A percentile compares a stretch with the other conserved stretches of the same genome.
phyloP scores from a whole-genome alignment of 2,888 invertebrate species.

The Chrysolina oricalcia region DNA sequence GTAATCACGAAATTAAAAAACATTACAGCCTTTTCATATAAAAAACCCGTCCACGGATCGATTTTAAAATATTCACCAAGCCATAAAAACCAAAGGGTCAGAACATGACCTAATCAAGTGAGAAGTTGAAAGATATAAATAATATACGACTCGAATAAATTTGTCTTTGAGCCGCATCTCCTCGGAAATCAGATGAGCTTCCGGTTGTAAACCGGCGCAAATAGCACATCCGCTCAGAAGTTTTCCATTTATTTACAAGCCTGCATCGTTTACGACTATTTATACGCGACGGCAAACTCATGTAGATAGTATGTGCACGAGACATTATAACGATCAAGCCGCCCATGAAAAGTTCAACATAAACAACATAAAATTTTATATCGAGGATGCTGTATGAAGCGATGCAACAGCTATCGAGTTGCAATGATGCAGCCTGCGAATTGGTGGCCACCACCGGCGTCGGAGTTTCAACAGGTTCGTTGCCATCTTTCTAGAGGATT shows the following conservation, averaged over 20 bases:
- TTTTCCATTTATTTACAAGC: conserved; percentile 31
- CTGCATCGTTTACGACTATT: conserved; percentile 29
- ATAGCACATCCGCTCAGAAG: conserved; percentile 23
- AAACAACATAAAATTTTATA: conserved; percentile 21
- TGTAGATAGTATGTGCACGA: conserved; percentile 20
- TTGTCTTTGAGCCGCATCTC: conserved; percentile 6
- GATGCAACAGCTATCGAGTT: conserved; percentile 1
- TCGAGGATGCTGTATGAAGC: conserved; percentile 2
- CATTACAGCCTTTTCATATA: neutral
- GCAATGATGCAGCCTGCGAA: neutral
- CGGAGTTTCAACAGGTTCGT: conserved; percentile 18
- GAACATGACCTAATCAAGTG: conserved; percentile 22
- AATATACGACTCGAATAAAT: conserved; percentile 17
- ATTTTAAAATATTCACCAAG: conserved; percentile 3
- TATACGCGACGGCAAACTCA: conserved; percentile 25
- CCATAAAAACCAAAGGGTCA: conserved; percentile 2
- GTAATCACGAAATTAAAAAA: neutral
- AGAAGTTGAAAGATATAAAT: conserved; percentile 7
- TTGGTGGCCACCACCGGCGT: neutral
- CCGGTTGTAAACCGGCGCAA: conserved; percentile 29
- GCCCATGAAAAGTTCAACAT: conserved; percentile 25
- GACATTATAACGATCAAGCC: conserved; percentile 21
- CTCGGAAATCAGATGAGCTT: conserved; percentile 22
- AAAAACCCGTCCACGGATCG: too few relatives aligned
- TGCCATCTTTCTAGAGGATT: neutral